phyloP scores from a whole-genome alignment of 2,888 invertebrate species.

The Spodoptera picta region DNA sequence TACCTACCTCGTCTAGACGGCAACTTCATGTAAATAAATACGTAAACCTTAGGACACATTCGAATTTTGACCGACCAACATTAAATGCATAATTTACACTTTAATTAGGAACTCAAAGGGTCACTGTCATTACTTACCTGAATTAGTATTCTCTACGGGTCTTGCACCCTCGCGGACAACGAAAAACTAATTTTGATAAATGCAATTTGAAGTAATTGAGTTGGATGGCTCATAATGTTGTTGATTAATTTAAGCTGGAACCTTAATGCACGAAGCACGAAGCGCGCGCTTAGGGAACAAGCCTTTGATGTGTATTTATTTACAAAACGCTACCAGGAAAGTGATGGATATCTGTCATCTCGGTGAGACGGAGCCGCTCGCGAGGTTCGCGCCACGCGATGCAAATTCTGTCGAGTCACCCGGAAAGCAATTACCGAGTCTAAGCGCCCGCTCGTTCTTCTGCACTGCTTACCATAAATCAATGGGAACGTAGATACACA shows the following conservation, averaged over 20 bases:
- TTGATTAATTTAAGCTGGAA: slow-evolving; percentile 45
- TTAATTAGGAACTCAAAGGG: slow-evolving; percentile 38
- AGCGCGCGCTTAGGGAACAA: slow-evolving; percentile 9
- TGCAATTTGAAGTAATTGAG: slow-evolving; percentile 30
- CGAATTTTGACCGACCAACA: slow-evolving; percentile 46
- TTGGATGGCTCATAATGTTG: slow-evolving; percentile 7
- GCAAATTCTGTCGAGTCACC: slow-evolving; percentile 73
- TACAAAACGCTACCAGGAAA: slow-evolving; percentile 48
- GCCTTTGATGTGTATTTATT: slow-evolving; percentile 36
- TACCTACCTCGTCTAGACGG: slow-evolving; percentile 10
- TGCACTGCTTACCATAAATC: slow-evolving; percentile 67
- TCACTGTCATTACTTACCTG: slow-evolving; percentile 8
- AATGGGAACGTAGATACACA: slow-evolving; percentile 49
- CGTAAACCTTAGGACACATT: slow-evolving; percentile 42
- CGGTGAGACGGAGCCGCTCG: slow-evolving; percentile 41
- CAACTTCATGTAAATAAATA: slow-evolving; percentile 44
- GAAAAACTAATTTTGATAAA: slow-evolving; percentile 30
- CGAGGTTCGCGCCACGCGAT: slow-evolving; percentile 53
- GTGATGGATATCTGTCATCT: slow-evolving; percentile 58
- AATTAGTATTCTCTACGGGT: slow-evolving; percentile 19
- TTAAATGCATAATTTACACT: slow-evolving; percentile 58
- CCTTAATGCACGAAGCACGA: slow-evolving; percentile 12
- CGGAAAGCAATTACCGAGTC: slow-evolving; percentile 73
- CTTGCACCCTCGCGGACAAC: slow-evolving; percentile 10
- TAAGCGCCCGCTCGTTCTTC: slow-evolving; percentile 63